Conservation (phyloP, 2,113 vertebrate species). For the Mobula hypostoma region DNA sequence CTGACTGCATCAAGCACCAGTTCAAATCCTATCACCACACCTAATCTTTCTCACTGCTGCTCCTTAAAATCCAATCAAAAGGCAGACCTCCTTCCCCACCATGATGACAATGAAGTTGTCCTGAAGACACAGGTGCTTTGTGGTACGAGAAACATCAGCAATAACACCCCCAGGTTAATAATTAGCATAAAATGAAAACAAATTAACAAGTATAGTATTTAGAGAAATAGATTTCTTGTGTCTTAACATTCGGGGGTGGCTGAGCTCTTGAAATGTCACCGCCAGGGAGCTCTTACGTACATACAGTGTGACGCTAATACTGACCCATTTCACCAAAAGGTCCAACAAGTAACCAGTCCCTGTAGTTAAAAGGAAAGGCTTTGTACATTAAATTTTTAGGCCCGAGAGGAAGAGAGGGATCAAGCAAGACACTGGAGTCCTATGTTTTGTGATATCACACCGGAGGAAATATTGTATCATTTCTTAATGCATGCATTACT, state of each 20-base stretch:
- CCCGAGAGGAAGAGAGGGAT: background rate
- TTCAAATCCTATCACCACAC: background rate
- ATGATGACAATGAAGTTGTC: background rate
- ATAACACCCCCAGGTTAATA: background rate
- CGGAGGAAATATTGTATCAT: too few species aligned
- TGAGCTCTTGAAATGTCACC: background rate
- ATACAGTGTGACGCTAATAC: too few species aligned
- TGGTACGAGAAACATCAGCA: background rate
- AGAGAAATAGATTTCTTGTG: too few species aligned
- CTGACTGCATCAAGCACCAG: background rate
- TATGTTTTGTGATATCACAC: too few species aligned
- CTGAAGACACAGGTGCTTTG: background rate
- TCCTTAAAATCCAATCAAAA: background rate
- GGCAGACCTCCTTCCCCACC: background rate
- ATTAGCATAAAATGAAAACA: background rate
- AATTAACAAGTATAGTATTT: background rate
- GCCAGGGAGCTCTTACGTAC: background rate
- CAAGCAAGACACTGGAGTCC: background rate
- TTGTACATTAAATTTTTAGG: background rate
- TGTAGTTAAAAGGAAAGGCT: too few species aligned
- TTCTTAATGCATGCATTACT: too few species aligned
- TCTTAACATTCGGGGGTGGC: background rate
- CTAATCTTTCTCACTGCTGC: background rate
- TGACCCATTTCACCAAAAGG: background rate
- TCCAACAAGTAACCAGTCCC: background rate